Evolutionary conservation across 2,113 vertebrate genomes (phyloP).

Genomic region (Corythaeola cristata): DNA sequence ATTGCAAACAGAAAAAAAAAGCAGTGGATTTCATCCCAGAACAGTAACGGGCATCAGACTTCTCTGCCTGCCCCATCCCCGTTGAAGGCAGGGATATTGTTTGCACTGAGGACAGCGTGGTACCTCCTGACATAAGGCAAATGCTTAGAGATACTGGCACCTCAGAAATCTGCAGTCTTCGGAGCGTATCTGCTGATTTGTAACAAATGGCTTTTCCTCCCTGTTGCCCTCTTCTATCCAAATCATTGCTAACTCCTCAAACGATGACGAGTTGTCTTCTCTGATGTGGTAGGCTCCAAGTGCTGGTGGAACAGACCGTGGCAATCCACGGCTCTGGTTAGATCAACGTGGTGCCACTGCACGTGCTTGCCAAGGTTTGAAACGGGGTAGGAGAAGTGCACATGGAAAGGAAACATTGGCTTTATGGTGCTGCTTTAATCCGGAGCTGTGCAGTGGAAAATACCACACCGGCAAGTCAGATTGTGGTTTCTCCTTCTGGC

Average conservation of each 20-base stretch:
- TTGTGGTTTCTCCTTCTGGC: slow-evolving; percentile 32
- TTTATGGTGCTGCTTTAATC: slow-evolving; percentile 4
- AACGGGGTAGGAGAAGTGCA: background rate
- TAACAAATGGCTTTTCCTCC: background rate
- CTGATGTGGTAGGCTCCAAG: background rate
- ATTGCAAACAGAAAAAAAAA: background rate
- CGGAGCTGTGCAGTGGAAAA: slow-evolving; percentile 32
- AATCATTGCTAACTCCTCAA: background rate
- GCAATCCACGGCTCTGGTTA: background rate
- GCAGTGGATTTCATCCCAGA: background rate
- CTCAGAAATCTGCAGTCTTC: background rate
- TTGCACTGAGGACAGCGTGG: background rate
- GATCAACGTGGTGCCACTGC: background rate
- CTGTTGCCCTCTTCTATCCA: background rate
- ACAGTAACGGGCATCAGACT: background rate
- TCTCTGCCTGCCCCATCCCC: background rate
- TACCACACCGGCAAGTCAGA: background rate
- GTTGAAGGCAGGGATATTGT: background rate
- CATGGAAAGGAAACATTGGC: background rate
- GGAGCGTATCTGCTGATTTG: background rate
- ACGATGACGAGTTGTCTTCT: background rate
- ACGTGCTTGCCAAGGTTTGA: background rate
- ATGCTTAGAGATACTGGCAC: background rate
- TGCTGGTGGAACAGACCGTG: background rate
- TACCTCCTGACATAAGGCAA: background rate